A percentile compares a stretch with the other conserved stretches of the same genome.
These are phyloP conservation scores for Epizoanthus fatuus DNA, from an alignment of 92 coral and sea anemone genomes.

Conservation along the genomic window DNA sequence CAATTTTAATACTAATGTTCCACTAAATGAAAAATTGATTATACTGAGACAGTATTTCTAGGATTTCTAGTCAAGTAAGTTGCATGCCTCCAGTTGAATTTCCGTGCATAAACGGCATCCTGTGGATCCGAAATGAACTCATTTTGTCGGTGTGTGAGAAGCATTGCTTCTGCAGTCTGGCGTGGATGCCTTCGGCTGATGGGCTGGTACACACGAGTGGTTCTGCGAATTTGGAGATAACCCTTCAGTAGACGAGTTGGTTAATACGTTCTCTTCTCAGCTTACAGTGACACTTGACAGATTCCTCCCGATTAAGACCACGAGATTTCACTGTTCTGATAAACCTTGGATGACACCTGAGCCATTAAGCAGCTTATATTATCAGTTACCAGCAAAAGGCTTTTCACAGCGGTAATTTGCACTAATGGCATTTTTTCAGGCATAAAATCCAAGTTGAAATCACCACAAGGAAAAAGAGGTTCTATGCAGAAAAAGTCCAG, in stretches of 20 bases:
- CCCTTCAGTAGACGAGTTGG: conserved; percentile 43
- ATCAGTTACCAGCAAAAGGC: conserved; percentile 27
- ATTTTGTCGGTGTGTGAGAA: too few relatives aligned
- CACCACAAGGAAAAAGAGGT: not conserved
- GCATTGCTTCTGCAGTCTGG: too few relatives aligned
- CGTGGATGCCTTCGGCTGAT: conserved; percentile 54
- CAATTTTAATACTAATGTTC: too few relatives aligned
- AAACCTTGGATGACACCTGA: too few relatives aligned
- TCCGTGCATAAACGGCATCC: too few relatives aligned
- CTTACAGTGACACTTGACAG: conserved; percentile 25
- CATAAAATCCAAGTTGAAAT: conserved; percentile 8
- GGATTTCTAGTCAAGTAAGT: too few relatives aligned
- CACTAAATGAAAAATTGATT: too few relatives aligned
- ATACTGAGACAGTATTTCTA: too few relatives aligned
- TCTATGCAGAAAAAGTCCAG: too few relatives aligned
- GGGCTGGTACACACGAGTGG: conserved; percentile 50
- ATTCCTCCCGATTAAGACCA: conserved; percentile 34
- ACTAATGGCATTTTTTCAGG: not conserved
- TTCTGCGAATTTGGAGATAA: conserved; percentile 29
- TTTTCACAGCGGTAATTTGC: conserved; percentile 10
- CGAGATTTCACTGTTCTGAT: not conserved
- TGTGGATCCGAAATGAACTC: too few relatives aligned
- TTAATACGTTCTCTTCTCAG: conserved; percentile 21
- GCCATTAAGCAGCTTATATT: conserved; percentile 1
- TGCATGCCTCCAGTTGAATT: too few relatives aligned